Evolutionary conservation across 2,797 vertebrate species (phyloP), one percentile per base, ranked within the genome.

Genomic region (Amniataba percoides): DNA sequence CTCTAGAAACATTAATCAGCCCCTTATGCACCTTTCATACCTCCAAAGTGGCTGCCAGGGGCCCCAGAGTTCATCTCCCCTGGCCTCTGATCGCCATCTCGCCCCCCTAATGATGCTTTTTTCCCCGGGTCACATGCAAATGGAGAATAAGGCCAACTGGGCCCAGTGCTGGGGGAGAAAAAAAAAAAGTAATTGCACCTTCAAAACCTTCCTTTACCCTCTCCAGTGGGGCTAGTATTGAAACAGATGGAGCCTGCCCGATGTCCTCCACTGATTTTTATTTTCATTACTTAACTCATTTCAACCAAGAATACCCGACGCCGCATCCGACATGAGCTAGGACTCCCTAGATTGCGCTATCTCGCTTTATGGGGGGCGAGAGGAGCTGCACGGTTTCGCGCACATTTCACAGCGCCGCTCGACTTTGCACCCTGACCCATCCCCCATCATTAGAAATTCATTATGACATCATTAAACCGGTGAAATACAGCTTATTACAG

Each of bases 391-490:
- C 31, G 57, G 61, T 52, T 74, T 64, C 52, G 39, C 48, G 59
- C 71, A 66, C 71, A 51, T 65, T 63, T 60, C 67, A 12, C 61
- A 61, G 43, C 78, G 39, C 65, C 39, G 65, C 36, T 46, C 43
- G 31, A 51, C 64, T 63, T 43, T 49, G 63, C 64, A 53, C 78
- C 64, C 69, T 7, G 62, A 49, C 80, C 86, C 89, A 67, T 79
- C 89, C 90, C 85, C 90, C 88, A 81, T 92, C 87, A 84, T 92
- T 92, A 91, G 74, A 90, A 90, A 95, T 95, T 95, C 92, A 95
- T 94, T 91, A 93, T 90, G 92, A 93, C 89, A 91, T 94, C 92
- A 90, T 94, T 92, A 95, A 93, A 88, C 84, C 86, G 74, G 92
- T 93, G 90, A 93, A 93, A 94, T 92, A 90, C 84, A 67, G 81